phyloP scores from a whole-genome alignment of 2,888 invertebrate species.

The Globia sparganii region DNA sequence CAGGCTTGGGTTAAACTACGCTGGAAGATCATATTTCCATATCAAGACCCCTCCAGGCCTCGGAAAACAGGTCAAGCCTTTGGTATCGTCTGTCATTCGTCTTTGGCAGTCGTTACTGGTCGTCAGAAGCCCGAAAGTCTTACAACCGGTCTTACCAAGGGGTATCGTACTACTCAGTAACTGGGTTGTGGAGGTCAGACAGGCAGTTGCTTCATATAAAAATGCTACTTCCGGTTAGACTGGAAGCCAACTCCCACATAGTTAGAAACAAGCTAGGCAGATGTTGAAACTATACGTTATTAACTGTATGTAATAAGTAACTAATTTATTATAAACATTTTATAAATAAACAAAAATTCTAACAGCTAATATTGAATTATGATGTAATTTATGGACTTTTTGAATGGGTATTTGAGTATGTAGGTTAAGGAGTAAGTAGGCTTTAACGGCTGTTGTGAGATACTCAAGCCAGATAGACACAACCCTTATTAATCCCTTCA shows the following conservation, averaged over 20 bases:
- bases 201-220: neutral
- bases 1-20: neutral
- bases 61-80: neutral
- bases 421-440: neutral
- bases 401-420: neutral
- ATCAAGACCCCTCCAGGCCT: neutral
- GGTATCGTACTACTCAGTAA: neutral
- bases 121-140: neutral
- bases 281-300: neutral
- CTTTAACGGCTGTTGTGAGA: constrained; percentile 14
- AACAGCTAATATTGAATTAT: neutral
- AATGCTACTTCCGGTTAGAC: neutral
- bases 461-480: constrained; percentile 10
- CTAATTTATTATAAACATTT: neutral
- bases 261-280: neutral
- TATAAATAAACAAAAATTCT: neutral
- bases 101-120: neutral
- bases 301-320: neutral
- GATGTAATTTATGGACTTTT: neutral
- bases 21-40: neutral
- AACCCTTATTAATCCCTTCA: constrained; percentile 22
- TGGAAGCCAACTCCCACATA: neutral
- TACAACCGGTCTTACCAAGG: neutral
- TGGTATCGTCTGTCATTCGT: neutral
- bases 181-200: neutral